Conservation (phyloP, 2,888 invertebrate species). For the Prosapia bicincta region DNA sequence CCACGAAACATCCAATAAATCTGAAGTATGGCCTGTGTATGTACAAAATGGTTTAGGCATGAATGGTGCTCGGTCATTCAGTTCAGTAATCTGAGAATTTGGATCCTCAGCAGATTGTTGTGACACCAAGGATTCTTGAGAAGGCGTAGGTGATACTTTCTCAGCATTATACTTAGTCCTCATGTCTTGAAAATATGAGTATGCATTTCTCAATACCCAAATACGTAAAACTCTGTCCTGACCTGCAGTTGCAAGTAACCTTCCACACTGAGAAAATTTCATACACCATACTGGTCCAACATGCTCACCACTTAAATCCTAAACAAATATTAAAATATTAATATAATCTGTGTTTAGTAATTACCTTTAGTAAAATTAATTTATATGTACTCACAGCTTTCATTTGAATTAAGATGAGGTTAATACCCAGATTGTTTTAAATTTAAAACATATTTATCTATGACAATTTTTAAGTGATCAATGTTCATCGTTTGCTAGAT, state of each 20-base stretch:
- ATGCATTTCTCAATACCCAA: conserved; percentile 91
- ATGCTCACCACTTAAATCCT: conserved; percentile 79
- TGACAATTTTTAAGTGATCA: too few species aligned
- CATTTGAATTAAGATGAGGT: too few species aligned
- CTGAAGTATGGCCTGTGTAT: conserved; percentile 93
- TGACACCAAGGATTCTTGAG: conserved; percentile 85
- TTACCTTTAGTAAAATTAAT: too few species aligned
- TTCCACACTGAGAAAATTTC: conserved; percentile 95
- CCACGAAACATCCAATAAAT: conserved; percentile 96
- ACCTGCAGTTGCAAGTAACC: conserved; percentile 93
- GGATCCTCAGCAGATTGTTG: conserved; percentile 66
- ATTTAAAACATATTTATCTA: too few species aligned
- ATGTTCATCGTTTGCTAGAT: too few species aligned
- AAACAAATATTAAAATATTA: conserved; percentile 24
- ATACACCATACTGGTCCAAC: conserved; percentile 97
- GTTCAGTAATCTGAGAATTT: conserved; percentile 55
- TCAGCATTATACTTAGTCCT: conserved; percentile 91
- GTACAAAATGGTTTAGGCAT: conserved; percentile 88
- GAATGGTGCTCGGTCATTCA: conserved; percentile 61
- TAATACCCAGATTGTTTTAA: too few species aligned
- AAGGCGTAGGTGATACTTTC: conserved; percentile 89
- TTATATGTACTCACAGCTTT: too few species aligned
- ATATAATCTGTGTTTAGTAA: not conserved
- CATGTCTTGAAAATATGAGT: conserved; percentile 92
- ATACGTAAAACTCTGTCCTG: conserved; percentile 92